Evolutionary conservation across 2,113 vertebrate genomes (phyloP), one percentile per base, ranked within the genome.

Genomic region (Litocranius walleri): DNA sequence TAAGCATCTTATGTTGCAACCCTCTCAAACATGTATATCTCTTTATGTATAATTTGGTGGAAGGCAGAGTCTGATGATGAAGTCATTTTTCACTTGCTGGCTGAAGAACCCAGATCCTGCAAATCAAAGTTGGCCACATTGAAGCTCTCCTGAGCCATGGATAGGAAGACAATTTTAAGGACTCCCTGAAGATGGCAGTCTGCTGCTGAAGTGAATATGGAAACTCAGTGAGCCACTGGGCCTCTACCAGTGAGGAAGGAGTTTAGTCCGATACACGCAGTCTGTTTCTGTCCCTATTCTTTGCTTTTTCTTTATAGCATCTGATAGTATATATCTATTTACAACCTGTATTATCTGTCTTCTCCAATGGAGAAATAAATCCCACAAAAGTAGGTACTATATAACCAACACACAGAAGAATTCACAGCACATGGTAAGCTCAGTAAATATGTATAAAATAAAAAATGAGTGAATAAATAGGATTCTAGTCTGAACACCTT

Each of bases 221-320:
- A 94, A 94, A 92, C 43, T 90, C 40, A 94, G 43, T 92, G 50
- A 83, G 3, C 81, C 52, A 56, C 81, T 25, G 7, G 61, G 54
- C 45, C 27, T 94, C 71, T 52, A 91, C 86, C 52, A 95, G 48
- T 11, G 21, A 95, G 43, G 64, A 85, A 82, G 81, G 48, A 87
- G 86, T 92, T 88, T 82, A 88, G 90, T 59, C 23, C 29, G 9
- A 61, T 59, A 87, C 17, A 40, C 21, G 92, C 21, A 45, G 29
- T 95, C 59, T 90, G 57, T 95, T 86, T 95, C 74, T 97, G 48
- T 80, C 50, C 45, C 62, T 94, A 95, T 81, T 74, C 52, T 43
- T 56, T 87, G n/a, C 48, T 45, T 80, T 87, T 84, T 94, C 57
- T 95, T 87, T 50, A 83, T 48, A 88, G 43, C 13, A 84, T 29